Conservation (phyloP, 2,797 vertebrate genomes). For the Pelobates cultripes region DNA sequence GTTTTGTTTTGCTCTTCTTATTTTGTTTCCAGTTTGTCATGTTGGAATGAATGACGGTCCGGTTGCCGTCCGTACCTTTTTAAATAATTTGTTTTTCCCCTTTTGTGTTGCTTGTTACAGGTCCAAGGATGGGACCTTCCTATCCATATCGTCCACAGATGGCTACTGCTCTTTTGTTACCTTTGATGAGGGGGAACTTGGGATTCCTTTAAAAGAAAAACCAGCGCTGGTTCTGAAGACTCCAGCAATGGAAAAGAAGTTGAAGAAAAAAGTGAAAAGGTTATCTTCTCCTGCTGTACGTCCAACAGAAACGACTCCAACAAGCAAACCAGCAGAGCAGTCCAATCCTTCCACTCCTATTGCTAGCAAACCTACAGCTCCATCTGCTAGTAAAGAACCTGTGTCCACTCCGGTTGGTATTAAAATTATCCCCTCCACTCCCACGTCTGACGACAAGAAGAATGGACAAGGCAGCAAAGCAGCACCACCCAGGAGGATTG, state of each 20-base stretch:
- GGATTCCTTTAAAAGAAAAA: conserved; percentile 85
- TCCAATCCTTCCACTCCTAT: conserved; percentile 48
- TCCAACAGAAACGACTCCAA: conserved; percentile 59
- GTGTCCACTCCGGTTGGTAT: conserved; percentile 33
- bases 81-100: too few species aligned
- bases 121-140: conserved; percentile 90
- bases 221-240: conserved; percentile 77
- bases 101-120: conserved; percentile 61
- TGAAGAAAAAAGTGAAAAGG: conserved; percentile 76
- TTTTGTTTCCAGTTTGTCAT: too few species aligned
- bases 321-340: conserved; percentile 60
- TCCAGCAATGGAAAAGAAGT: conserved; percentile 81
- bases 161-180: conserved; percentile 97
- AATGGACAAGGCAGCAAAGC: conserved; percentile 66
- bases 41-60: too few species aligned
- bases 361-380: conserved; percentile 30
- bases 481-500: conserved; percentile 84
- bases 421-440: conserved; percentile 31
- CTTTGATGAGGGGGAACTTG: conserved; percentile 88
- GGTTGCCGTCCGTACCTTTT: too few species aligned
- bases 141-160: conserved; percentile 95
- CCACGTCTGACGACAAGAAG: conserved; percentile 75
- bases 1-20: too few species aligned
- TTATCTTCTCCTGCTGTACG: conserved; percentile 75
- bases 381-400: conserved; percentile 47